phyloP scores from a whole-genome alignment of 2,888 invertebrate genomes.

The Cataglyphis rosenhaueri region DNA sequence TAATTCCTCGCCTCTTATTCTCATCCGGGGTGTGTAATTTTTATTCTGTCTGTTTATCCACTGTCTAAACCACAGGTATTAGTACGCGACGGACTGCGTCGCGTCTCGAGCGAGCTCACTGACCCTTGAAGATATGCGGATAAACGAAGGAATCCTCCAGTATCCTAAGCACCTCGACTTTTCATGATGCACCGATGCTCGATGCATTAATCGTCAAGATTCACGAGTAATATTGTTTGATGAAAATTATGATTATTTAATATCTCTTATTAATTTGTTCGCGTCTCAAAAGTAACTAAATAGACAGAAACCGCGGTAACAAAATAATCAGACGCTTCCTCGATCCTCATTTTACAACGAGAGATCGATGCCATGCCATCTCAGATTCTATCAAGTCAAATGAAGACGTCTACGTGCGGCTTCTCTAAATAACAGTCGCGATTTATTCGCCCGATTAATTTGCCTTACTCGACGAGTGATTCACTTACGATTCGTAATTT shows the following conservation, averaged over 20 bases:
- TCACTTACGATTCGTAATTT: constrained; percentile 46
- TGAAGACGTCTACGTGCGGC: constrained; percentile 25
- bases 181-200: constrained; percentile 69
- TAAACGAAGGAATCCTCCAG: constrained; percentile 66
- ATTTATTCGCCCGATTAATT: constrained; percentile 32
- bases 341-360: not conserved
- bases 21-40: not conserved
- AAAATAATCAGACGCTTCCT: not conserved
- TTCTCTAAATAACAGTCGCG: constrained; percentile 16
- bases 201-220: constrained; percentile 54
- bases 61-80: constrained; percentile 32
- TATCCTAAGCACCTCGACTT: constrained; percentile 69
- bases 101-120: constrained; percentile 63
- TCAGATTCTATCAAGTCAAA: not conserved
- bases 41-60: constrained; percentile 38
- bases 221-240: constrained; percentile 17
- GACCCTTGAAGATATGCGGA: constrained; percentile 77
- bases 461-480: not conserved
- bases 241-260: constrained; percentile 5
- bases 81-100: constrained; percentile 50
- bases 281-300: not conserved
- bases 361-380: not conserved
- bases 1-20: no score
- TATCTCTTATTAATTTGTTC: constrained; percentile 26
- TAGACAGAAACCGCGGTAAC: not conserved